Evolutionary conservation across 2,888 invertebrate species (phyloP).

Genomic region (Pelosia muscerda): DNA sequence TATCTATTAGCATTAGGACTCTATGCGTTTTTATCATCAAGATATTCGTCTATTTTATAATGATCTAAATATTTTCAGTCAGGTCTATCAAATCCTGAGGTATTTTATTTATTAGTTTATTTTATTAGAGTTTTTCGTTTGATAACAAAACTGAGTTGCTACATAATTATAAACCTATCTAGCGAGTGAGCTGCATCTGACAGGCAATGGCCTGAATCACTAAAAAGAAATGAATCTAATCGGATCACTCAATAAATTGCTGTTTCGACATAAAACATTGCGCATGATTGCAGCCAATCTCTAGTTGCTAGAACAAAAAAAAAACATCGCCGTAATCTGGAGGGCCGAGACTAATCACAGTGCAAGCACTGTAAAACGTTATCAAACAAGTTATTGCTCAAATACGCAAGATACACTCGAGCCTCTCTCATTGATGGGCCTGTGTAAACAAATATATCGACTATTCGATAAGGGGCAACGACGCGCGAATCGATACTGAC

Average conservation of each 20-base stretch:
- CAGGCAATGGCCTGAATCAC: not conserved
- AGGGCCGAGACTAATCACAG: constrained; percentile 75
- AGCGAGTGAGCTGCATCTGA: not conserved
- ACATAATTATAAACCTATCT: not conserved
- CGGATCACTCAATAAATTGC: not conserved
- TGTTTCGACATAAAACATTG: constrained; percentile 34
- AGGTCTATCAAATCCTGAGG: too few relatives aligned
- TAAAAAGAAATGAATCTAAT: too few relatives aligned
- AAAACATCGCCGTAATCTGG: constrained; percentile 67
- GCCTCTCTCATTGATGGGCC: constrained; percentile 78
- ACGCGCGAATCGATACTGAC: constrained; percentile 78
- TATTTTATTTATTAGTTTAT: too few relatives aligned
- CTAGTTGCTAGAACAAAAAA: constrained; percentile 72
- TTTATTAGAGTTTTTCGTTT: too few relatives aligned
- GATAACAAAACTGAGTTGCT: not conserved
- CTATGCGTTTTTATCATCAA: too few relatives aligned
- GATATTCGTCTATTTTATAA: too few relatives aligned
- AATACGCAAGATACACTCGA: constrained; percentile 83
- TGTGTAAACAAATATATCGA: constrained; percentile 82
- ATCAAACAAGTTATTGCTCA: constrained; percentile 84
- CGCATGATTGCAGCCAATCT: constrained; percentile 57
- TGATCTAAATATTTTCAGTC: too few relatives aligned
- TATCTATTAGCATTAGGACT: too few relatives aligned
- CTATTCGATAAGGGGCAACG: constrained; percentile 76
- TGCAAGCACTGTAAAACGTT: constrained; percentile 76